Conservation (phyloP, 2,888 invertebrate genomes). For the Mimas tiliae region DNA sequence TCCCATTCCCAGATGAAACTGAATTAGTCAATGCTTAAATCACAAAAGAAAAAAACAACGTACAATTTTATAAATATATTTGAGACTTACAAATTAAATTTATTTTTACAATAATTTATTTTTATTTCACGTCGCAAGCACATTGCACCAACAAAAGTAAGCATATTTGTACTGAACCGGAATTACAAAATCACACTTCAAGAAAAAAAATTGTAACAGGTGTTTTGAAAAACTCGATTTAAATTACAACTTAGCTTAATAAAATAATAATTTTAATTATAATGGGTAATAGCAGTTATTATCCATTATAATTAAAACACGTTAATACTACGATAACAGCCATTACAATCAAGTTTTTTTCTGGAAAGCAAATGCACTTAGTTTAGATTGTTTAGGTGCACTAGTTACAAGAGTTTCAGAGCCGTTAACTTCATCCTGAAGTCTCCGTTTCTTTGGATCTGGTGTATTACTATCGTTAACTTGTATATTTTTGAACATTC, state of each 20-base stretch:
- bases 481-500: constrained; percentile 77
- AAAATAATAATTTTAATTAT: too few relatives aligned
- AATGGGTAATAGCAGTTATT: background rate
- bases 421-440: constrained; percentile 60
- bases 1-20: constrained; percentile 79
- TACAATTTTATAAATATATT: constrained; percentile 11
- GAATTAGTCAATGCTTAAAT: constrained; percentile 69
- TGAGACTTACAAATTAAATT: constrained; percentile 2
- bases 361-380: constrained; percentile 77
- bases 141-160: background rate
- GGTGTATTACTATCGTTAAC: constrained; percentile 37
- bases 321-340: background rate
- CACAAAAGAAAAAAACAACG: constrained; percentile 38
- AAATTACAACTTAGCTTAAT: background rate
- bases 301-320: constrained; percentile 1
- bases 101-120: background rate
- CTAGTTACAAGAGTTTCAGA: constrained; percentile 51
- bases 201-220: background rate
- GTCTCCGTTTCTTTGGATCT: constrained; percentile 66
- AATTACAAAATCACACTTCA: background rate
- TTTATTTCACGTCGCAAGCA: background rate
- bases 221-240: background rate
- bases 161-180: background rate
- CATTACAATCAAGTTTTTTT: constrained; percentile 55
- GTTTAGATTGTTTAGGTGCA: constrained; percentile 77